These are phyloP conservation scores for Cepphus grylle DNA, from an alignment of 2,113 vertebrate species.

Conservation along the genomic window DNA sequence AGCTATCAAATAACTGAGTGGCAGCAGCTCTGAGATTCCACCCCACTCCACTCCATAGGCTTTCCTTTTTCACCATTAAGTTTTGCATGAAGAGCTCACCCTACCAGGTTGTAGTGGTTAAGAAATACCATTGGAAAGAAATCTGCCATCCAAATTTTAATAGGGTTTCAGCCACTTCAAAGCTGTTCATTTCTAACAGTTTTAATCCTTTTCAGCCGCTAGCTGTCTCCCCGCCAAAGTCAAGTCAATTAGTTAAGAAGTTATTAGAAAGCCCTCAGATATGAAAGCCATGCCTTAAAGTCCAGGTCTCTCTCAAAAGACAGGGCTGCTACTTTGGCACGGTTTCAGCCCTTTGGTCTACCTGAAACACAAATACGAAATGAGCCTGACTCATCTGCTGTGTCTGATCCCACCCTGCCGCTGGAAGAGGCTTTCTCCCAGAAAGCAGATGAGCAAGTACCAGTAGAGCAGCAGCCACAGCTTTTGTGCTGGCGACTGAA, in stretches of 20 bases:
- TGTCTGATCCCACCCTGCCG: neutral
- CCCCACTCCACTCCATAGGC: neutral
- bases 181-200: constrained; percentile 50
- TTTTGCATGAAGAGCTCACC: constrained; percentile 33
- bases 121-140: constrained; percentile 59
- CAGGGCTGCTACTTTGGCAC: neutral
- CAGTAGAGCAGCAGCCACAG: neutral
- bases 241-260: constrained; percentile 72
- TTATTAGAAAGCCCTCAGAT: constrained; percentile 63
- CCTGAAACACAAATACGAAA: neutral
- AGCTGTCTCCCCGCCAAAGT: constrained; percentile 48
- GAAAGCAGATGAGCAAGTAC: neutral
- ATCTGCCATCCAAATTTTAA: constrained; percentile 61
- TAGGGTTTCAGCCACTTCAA: constrained; percentile 71
- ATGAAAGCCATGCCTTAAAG: constrained; percentile 43
- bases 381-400: neutral
- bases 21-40: neutral
- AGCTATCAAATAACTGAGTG: neutral
- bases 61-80: neutral
- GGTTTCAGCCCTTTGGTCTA: neutral
- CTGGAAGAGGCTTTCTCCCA: neutral
- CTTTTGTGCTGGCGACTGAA: fast-evolving
- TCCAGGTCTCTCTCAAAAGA: neutral
- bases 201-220: constrained; percentile 71
- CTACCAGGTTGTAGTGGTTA: constrained; percentile 55